Conservation (phyloP, 2,113 vertebrate species). For the Petaurus breviceps region DNA sequence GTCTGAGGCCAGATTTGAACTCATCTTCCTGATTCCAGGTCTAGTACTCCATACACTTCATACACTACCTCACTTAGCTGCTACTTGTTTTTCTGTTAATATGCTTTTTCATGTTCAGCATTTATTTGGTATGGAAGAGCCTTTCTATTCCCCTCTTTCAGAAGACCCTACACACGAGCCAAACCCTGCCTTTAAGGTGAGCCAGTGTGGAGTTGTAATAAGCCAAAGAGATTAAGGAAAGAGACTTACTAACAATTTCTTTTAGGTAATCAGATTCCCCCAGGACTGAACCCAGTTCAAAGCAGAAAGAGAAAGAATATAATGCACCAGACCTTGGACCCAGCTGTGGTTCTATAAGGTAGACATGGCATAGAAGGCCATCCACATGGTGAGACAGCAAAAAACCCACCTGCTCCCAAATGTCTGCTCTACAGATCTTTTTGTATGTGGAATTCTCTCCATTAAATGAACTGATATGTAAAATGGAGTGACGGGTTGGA, state of each 20-base stretch:
- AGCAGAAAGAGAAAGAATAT: neutral
- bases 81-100: neutral
- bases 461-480: neutral
- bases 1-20: neutral
- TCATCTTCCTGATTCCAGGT: neutral
- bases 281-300: neutral
- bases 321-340: neutral
- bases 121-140: too few relatives aligned
- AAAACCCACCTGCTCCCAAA: slow-evolving; percentile 10
- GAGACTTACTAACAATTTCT: neutral
- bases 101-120: neutral
- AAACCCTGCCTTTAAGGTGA: neutral
- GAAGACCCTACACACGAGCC: neutral
- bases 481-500: neutral
- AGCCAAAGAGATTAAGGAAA: neutral
- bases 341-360: neutral
- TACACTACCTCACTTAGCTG: neutral
- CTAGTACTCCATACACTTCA: neutral
- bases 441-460: neutral
- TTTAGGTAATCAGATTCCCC: neutral
- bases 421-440: neutral
- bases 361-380: neutral
- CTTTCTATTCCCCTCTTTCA: neutral
- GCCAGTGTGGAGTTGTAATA: neutral
- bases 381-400: neutral